Conservation (phyloP, 37 sponge, comb jelly and placozoan genomes). For the Ephydatia muelleri region DNA sequence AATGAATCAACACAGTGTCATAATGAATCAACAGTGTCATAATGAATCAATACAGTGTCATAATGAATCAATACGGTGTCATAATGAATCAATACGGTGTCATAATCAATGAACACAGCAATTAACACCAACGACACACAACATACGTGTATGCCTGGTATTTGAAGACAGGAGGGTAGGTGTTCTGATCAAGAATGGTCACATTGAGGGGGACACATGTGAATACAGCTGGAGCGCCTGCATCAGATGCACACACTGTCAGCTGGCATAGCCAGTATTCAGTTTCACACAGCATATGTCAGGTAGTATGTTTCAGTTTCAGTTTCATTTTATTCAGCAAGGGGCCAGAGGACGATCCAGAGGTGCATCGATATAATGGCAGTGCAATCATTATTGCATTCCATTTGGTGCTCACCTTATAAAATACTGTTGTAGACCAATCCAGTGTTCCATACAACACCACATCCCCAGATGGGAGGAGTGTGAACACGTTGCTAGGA, state of each 20-base stretch:
- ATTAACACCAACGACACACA: neutral
- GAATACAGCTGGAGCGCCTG: neutral
- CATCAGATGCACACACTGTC: neutral
- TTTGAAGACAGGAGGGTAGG: neutral
- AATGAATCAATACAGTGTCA: neutral
- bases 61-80: neutral
- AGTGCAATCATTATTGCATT: neutral
- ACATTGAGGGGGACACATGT: neutral
- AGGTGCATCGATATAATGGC: neutral
- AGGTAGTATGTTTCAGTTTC: neutral
- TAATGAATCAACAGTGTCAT: neutral
- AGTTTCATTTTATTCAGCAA: too few species aligned
- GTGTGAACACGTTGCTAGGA: slow-evolving; percentile 28
- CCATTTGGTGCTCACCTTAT: slow-evolving; percentile 10
- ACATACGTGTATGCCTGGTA: neutral
- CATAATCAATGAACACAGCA: too few species aligned
- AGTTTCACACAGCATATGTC: neutral
- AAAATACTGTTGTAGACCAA: slow-evolving; percentile 8
- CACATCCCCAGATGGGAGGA: slow-evolving; percentile 29
- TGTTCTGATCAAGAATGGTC: neutral
- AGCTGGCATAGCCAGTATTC: neutral
- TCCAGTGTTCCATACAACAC: slow-evolving; percentile 27
- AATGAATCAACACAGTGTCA: neutral
- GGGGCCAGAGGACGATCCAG: neutral
- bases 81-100: neutral